Conservation (phyloP, 1,140 invertebrate species). For the Druon quercuslanigerum region DNA sequence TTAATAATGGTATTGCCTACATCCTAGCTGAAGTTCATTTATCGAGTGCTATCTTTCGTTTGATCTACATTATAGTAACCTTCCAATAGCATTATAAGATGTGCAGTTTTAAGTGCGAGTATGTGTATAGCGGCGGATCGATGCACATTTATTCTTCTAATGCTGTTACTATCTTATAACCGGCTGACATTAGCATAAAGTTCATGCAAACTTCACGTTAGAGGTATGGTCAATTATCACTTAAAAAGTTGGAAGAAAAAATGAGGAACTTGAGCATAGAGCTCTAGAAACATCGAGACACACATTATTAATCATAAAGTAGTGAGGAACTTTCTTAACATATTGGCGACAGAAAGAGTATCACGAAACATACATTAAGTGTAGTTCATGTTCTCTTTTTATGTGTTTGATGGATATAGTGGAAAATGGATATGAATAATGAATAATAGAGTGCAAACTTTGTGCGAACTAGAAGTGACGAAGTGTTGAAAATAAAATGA, state of each 20-base stretch:
- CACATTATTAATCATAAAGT: conserved; percentile 20
- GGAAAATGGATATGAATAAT: too few relatives aligned
- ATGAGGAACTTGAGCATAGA: not conserved
- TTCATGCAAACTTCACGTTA: not conserved
- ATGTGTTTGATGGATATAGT: too few relatives aligned
- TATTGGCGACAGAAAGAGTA: not conserved
- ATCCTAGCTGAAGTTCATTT: not conserved
- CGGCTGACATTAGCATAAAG: not conserved
- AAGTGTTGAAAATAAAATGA: too few relatives aligned
- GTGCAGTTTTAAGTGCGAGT: not conserved
- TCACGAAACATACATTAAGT: not conserved
- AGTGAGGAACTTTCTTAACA: not conserved
- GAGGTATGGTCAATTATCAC: not conserved
- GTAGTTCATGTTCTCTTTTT: too few relatives aligned
- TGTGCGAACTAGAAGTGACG: too few relatives aligned
- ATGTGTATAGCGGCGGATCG: not conserved
- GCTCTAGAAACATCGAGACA: not conserved
- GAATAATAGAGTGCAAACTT: too few relatives aligned
- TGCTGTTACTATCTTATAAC: not conserved
- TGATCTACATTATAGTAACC: conserved; percentile 7
- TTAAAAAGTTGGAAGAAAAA: not conserved
- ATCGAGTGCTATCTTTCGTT: not conserved
- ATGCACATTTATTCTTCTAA: not conserved
- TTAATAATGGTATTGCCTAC: not conserved
- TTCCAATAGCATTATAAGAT: not conserved